These are phyloP conservation scores for Pogonocichla stellata DNA, from an alignment of 2,113 vertebrate genomes.

Conservation along the genomic window DNA sequence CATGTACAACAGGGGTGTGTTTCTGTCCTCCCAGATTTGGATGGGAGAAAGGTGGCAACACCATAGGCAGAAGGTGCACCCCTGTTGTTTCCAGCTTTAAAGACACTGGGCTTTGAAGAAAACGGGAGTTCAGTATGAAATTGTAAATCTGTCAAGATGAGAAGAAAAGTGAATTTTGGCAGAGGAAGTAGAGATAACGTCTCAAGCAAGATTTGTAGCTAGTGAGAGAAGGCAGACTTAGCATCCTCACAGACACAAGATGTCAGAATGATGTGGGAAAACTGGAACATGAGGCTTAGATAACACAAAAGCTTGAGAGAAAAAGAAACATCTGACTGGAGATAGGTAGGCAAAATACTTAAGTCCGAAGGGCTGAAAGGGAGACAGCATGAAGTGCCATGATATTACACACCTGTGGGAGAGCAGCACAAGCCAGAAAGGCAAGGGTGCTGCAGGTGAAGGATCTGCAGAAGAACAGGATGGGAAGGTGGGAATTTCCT, in stretches of 20 bases:
- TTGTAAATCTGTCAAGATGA: background rate
- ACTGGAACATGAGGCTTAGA: background rate
- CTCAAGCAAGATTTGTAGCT: background rate
- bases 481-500: background rate
- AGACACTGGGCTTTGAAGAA: background rate
- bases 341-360: background rate
- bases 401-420: background rate
- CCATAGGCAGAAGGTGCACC: background rate
- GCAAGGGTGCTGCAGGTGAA: background rate
- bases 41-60: background rate
- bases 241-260: background rate
- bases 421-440: background rate
- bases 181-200: background rate
- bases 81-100: background rate
- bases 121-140: background rate
- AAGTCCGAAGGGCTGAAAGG: background rate
- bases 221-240: background rate
- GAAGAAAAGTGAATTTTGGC: background rate
- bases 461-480: background rate
- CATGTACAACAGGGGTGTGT: rapidly evolving
- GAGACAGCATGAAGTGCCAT: background rate
- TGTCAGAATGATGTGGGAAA: background rate
- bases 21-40: background rate
- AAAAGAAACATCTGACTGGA: background rate
- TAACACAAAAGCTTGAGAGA: background rate